Base-by-base conservation (phyloP, 2,113 vertebrate species). In the Anhinga rufa region DNA sequence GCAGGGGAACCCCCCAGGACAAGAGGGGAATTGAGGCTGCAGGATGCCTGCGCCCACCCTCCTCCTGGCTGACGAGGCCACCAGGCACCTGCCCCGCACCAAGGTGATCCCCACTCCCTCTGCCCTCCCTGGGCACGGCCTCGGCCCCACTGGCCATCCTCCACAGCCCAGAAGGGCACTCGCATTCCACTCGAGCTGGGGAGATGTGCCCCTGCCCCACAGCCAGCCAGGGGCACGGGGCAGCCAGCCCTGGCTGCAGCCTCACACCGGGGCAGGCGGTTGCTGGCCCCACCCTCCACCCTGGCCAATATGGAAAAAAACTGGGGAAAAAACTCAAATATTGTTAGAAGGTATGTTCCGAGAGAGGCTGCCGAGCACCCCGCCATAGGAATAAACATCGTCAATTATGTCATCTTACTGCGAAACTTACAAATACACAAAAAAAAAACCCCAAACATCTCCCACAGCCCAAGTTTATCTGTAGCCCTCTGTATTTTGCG, bases 161-260 rank as follows among this genome's bases (percentile, higher is more conserved):
- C n/a, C 46, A 64, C 44, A 81, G 42, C 25, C 42, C 31, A 25
- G 32, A 2, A 82, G 6, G 25, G 26, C 49, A n/a, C 17, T 18
- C 7, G 0, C 5, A 66, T 34, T 60, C 69, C 0, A 0, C 32
- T 58, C 55, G 32, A 44, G 36, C 21, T 3, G 21, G 22, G 9
- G 12, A 29, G 9, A 58, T 1, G 1, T 36, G 22, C 24, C 55
- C 25, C 65, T 38, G 51, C 29, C 64, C 61, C 10, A 3, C 14
- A 29, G 28, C 40, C 9, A 9, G 34, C 32, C 64, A 68, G 29
- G 32, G 60, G 24, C 14, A 8, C 1, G 5, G 25, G 48, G 13
- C 19, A n/a, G 54, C 19, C 69, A 55, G 29, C 22, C n/a, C 65
- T 44, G 7, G 46, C 8, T 55, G 14, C 48, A 55, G 42, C 57